Percentiles rank a stretch among this genome's conserved stretches.
These are phyloP conservation scores for Upupa epops DNA, from an alignment of 2,113 vertebrate species.

Conservation along the genomic window DNA sequence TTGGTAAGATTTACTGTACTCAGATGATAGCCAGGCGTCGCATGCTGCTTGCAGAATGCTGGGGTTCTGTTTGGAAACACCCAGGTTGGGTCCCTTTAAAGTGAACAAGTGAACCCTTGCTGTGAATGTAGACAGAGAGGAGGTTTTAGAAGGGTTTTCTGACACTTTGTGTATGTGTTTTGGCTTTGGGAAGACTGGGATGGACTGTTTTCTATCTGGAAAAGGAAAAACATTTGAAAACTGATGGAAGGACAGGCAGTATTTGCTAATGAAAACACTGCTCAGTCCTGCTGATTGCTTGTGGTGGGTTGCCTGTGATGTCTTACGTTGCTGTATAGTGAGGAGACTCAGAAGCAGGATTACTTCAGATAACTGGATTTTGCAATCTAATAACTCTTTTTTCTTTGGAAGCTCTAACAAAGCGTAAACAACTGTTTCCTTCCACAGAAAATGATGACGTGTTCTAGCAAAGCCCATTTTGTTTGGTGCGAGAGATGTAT, in stretches of 20 bases:
- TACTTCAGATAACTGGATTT: neutral
- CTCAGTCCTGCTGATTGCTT: neutral
- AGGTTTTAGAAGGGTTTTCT: neutral
- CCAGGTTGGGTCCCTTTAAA: neutral
- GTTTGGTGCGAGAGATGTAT: neutral
- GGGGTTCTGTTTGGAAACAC: neutral
- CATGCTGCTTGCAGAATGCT: neutral
- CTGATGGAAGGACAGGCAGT: neutral
- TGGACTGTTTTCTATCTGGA: neutral
- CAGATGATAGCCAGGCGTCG: neutral
- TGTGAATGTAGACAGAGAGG: neutral
- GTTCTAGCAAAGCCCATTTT: neutral
- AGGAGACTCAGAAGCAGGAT: neutral
- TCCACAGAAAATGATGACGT: neutral
- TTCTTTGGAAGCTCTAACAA: too few relatives aligned
- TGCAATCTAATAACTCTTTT: neutral
- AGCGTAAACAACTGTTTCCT: neutral
- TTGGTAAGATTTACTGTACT: neutral
- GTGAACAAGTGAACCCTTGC: neutral
- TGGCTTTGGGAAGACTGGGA: neutral
- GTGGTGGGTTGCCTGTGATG: neutral
- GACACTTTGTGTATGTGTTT: neutral
- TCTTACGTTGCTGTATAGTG: neutral
- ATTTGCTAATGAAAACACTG: neutral
- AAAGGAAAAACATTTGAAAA: neutral